Evolutionary conservation across 2,888 invertebrate genomes (phyloP).

Genomic region (Acleris sparsana): DNA sequence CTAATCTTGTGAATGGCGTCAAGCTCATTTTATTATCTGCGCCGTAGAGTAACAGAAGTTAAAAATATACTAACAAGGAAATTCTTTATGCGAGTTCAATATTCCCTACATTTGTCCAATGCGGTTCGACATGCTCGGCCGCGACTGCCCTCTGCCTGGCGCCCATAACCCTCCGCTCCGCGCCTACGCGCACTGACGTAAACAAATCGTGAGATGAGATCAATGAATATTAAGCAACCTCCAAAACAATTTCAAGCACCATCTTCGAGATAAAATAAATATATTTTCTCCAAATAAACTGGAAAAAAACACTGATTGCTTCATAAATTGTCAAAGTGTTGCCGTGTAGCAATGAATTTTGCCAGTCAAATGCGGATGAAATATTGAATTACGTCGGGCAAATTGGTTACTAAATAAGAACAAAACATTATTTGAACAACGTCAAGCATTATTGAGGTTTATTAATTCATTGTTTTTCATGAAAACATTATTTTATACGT

Average conservation of each 20-base stretch:
- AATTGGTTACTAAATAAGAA: slow-evolving; percentile 68
- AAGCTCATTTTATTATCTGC: too few relatives aligned
- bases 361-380: slow-evolving; percentile 55
- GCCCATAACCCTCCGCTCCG: slow-evolving; percentile 58
- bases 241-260: slow-evolving; percentile 72
- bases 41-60: too few relatives aligned
- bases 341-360: slow-evolving; percentile 62
- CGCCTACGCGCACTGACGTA: slow-evolving; percentile 68
- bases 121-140: background rate
- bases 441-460: slow-evolving; percentile 9
- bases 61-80: too few relatives aligned
- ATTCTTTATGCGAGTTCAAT: too few relatives aligned
- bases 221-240: slow-evolving; percentile 79
- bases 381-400: slow-evolving; percentile 68
- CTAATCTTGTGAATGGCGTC: too few relatives aligned
- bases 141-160: slow-evolving; percentile 2
- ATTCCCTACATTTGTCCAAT: background rate
- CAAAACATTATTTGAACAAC: slow-evolving; percentile 22
- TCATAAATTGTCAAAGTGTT: slow-evolving; percentile 77
- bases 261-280: slow-evolving; percentile 70
- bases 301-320: slow-evolving; percentile 74
- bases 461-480: too few relatives aligned
- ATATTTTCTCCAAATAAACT: slow-evolving; percentile 70
- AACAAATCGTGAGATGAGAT: slow-evolving; percentile 76
- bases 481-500: too few relatives aligned